Conservation (phyloP, 2,797 vertebrate species). For the Calcarius lapponicus region DNA sequence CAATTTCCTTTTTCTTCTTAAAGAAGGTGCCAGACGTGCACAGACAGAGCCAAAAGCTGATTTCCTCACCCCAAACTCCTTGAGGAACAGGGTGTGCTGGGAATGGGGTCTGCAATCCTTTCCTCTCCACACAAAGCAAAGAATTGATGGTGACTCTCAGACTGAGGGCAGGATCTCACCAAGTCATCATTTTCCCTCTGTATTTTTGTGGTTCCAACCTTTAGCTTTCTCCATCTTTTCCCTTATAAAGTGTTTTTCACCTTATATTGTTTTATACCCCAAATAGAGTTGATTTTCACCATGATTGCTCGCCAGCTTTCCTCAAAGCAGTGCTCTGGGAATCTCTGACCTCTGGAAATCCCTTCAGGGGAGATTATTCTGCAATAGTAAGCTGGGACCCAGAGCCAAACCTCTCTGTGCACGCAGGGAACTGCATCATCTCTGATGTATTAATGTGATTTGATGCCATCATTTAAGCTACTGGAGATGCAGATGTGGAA, state of each 20-base stretch:
- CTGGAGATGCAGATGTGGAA: background rate
- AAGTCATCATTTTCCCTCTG: rapidly evolving
- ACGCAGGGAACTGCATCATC: background rate
- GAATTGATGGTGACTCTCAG: background rate
- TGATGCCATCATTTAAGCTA: background rate
- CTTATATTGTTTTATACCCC: too few species aligned
- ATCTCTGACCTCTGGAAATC: background rate
- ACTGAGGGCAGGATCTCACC: background rate
- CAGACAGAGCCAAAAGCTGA: background rate
- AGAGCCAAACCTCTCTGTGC: background rate
- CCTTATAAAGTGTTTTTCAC: background rate
- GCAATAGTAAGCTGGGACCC: background rate
- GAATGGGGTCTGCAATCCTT: background rate
- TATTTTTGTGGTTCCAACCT: background rate
- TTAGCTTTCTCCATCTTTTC: background rate
- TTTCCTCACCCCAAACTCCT: rapidly evolving
- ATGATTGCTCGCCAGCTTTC: background rate
- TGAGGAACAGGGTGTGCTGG: background rate
- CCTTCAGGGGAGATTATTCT: background rate
- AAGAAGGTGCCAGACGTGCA: background rate
- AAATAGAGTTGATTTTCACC: background rate
- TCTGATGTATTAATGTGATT: background rate
- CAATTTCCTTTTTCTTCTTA: background rate
- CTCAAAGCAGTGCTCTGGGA: background rate
- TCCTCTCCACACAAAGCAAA: background rate